These are phyloP conservation scores for Aurelia sp. DNA, from an alignment of 30 jellyfish, hydroid and myxozoan genomes.

Conservation along the genomic window DNA sequence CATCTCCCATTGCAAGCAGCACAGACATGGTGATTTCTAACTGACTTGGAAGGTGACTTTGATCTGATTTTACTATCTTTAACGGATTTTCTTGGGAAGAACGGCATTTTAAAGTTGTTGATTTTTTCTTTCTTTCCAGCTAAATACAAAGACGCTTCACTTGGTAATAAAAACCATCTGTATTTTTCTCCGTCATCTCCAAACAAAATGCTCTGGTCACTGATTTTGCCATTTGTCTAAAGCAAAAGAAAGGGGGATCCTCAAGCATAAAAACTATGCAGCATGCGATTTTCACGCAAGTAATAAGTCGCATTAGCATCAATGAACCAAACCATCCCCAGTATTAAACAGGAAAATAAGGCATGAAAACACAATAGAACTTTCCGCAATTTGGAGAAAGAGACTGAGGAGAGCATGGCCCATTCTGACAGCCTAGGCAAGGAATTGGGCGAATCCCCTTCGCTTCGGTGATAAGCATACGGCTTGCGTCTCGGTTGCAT, in stretches of 20 bases:
- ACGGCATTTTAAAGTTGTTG: conserved; percentile 64
- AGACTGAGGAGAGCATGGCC: no score
- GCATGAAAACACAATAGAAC: background rate
- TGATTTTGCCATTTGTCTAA: conserved; percentile 48
- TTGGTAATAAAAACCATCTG: conserved; percentile 91
- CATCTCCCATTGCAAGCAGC: conserved; percentile 38
- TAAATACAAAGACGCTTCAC: conserved; percentile 78
- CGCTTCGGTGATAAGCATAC: no score
- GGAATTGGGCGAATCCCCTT: no score
- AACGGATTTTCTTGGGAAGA: conserved; percentile 75
- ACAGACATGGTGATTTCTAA: conserved; percentile 47
- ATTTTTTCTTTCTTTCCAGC: conserved; percentile 40
- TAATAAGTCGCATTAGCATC: background rate
- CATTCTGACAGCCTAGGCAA: no score
- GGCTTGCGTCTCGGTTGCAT: no score
- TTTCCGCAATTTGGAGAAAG: no score
- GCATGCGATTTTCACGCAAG: background rate
- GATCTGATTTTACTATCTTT: conserved; percentile 37
- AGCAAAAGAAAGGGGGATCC: background rate
- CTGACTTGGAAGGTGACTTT: conserved; percentile 35
- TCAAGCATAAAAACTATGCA: background rate
- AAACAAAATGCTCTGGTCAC: conserved; percentile 78
- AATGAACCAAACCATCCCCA: background rate
- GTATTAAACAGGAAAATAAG: background rate
- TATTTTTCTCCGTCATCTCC: conserved; percentile 83